These are phyloP conservation scores for Pharmacophagus antenor DNA, from an alignment of 2,888 invertebrate species.

Conservation along the genomic window DNA sequence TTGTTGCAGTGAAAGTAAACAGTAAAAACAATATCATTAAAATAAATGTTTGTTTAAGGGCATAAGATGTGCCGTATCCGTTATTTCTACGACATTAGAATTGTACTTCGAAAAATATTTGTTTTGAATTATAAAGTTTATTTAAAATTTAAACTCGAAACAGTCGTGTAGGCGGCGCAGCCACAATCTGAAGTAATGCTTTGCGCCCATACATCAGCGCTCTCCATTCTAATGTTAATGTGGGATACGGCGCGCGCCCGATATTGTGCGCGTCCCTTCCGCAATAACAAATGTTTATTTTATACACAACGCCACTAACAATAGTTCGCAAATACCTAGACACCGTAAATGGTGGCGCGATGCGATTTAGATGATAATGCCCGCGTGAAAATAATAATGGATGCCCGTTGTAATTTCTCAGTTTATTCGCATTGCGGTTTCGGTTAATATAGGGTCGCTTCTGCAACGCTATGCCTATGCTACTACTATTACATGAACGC, in stretches of 20 bases:
- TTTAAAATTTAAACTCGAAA: not conserved
- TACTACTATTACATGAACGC: not conserved
- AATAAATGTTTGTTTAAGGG: not conserved
- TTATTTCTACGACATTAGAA: not conserved
- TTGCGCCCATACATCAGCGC: slow-evolving; percentile 70
- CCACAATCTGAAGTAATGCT: slow-evolving; percentile 45
- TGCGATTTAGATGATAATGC: slow-evolving; percentile 81
- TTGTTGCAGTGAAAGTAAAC: too few species aligned
- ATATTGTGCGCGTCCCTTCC: slow-evolving; percentile 71
- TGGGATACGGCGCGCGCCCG: slow-evolving; percentile 58
- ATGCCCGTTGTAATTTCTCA: slow-evolving; percentile 57
- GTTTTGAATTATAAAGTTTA: not conserved
- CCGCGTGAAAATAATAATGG: slow-evolving; percentile 71
- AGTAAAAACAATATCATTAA: too few species aligned
- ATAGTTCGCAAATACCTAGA: slow-evolving; percentile 81
- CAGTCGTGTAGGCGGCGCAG: slow-evolving; percentile 20
- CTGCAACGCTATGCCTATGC: not conserved
- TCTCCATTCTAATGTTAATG: slow-evolving; percentile 77
- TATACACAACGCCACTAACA: slow-evolving; percentile 81
- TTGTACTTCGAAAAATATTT: not conserved
- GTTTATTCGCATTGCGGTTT: slow-evolving; percentile 52
- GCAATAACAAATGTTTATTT: slow-evolving; percentile 81
- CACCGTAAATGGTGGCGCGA: slow-evolving; percentile 73
- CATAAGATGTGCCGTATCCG: not conserved
- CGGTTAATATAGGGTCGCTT: slow-evolving; percentile 8